A percentile compares a stretch with the other conserved stretches of the same genome.
Evolutionary conservation across 2,888 invertebrate genomes (phyloP).

Genomic region (Agrenia bidenticulata): DNA sequence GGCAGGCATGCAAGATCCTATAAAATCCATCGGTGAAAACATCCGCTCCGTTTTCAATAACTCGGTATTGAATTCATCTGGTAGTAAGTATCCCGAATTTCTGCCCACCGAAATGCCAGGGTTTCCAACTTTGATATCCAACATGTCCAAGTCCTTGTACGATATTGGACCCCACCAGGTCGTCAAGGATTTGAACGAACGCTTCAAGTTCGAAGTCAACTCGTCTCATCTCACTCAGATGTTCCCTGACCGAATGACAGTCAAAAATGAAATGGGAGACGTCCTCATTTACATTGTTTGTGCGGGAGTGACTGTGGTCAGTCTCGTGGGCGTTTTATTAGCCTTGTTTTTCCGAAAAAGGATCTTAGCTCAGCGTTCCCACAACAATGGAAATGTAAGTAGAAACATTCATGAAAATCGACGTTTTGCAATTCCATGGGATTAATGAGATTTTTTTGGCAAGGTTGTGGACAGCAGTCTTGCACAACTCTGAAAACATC

Average conservation of each 20-base stretch:
- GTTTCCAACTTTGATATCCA: neutral
- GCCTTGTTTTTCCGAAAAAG: neutral
- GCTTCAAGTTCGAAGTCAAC: neutral
- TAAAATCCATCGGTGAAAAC: neutral
- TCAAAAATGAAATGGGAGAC: neutral
- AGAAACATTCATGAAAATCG: no score
- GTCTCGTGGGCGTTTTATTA: neutral
- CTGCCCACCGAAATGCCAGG: neutral
- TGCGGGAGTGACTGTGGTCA: neutral
- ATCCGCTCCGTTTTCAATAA: neutral
- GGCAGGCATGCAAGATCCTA: neutral
- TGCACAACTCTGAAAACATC: no score
- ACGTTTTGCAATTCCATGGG: neutral
- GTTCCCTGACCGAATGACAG: neutral
- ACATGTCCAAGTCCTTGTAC: neutral
- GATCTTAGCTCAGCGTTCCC: neutral
- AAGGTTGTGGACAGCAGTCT: neutral
- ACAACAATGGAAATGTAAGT: no score
- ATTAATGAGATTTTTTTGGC: neutral
- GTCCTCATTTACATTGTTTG: conserved; percentile 5
- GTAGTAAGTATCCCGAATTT: neutral
- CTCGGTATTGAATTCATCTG: neutral
- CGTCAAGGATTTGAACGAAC: neutral
- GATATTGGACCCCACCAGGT: neutral
- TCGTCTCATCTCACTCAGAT: conserved; percentile 1